Evolutionary conservation across 2,888 invertebrate species (phyloP), one percentile per base, ranked within the genome.

Genomic region (Agrenia bidenticulata): DNA sequence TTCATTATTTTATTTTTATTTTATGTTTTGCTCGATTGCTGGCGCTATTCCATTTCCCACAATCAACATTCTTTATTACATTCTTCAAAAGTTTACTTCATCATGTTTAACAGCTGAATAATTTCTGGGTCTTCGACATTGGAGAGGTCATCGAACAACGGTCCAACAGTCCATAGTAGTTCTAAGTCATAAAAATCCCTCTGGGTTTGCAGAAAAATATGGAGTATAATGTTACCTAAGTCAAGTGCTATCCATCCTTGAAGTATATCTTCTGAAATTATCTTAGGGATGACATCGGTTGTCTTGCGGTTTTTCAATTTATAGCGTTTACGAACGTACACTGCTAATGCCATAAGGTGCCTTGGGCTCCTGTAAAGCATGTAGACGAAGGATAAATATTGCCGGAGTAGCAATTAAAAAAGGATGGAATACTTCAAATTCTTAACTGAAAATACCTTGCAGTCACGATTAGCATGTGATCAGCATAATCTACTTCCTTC

Each of bases 211-310:
- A 88, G 86, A 80, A 96, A 92, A 73, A 97, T 85, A 78, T 97
- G 96, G 37, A 97, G 80, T 2, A 90, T 90, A 77, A 96, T 94
- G 79, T 95, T 96, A 69, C 93, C 93, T 82, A 95, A 83, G 83
- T 96, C 95, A 79, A 96, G 78, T 21, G 94, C 94, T 80, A 92
- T 85, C 95, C 95, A 96, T 77, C 92, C 88, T 57, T 84, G 84
- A 13, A 87, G 88, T 58, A 84, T 81, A 78, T 85, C 84, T 11
- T 42, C 49, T 24, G 93, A 94, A 82, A 94, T 92, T 73, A 93
- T 84, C 77, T 82, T 85, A 0, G 94, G 90, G 77, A 90, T 81
- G 21, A 79, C 73, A 79, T 95, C 94, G 19, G 77, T 79, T 2
- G n/a, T 0, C 68, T 82, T 79, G 24, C 79, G 54, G 42, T 84